Evolutionary conservation across 2,113 vertebrate genomes (phyloP).

Genomic region (Chinchilla lanigera): DNA sequence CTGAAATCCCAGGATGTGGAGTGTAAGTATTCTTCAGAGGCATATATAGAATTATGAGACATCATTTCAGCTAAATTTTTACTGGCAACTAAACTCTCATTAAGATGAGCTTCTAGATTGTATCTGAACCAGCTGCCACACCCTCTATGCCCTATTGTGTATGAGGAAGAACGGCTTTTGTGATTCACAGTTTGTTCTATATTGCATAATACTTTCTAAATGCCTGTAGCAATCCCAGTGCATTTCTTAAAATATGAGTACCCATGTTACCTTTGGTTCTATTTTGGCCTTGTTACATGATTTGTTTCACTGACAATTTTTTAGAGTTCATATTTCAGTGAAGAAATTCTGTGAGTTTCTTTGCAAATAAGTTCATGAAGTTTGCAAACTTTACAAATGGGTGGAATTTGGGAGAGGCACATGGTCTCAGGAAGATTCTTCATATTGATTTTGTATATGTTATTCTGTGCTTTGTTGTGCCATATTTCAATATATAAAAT

Average conservation of each 20-base stretch:
- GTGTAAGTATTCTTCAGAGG: slow-evolving; percentile 60
- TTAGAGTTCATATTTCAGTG: slow-evolving; percentile 13
- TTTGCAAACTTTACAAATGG: not conserved
- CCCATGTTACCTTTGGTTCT: not conserved
- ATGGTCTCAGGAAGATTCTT: not conserved
- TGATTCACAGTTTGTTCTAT: slow-evolving; percentile 42
- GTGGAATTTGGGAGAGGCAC: not conserved
- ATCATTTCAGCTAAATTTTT: slow-evolving; percentile 55
- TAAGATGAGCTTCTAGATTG: slow-evolving; percentile 58
- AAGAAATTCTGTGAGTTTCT: not conserved
- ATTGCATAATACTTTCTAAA: slow-evolving; percentile 24
- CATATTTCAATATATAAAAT: not conserved
- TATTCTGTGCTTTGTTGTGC: not conserved
- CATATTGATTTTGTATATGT: not conserved
- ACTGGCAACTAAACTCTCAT: slow-evolving; percentile 44
- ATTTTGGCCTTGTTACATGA: not conserved
- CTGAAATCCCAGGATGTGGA: slow-evolving; percentile 33
- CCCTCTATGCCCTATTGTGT: not conserved
- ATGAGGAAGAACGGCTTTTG: not conserved
- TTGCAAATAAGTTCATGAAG: not conserved
- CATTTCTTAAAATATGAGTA: not conserved
- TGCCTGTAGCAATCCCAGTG: not conserved
- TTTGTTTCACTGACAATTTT: slow-evolving; percentile 26
- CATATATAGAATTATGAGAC: not conserved
- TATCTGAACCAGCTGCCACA: not conserved